Percentiles rank a stretch among this genome's conserved stretches.
These are phyloP conservation scores for Drosophila elegans DNA, from an alignment of 1,140 invertebrate genomes.

Conservation along the genomic window DNA sequence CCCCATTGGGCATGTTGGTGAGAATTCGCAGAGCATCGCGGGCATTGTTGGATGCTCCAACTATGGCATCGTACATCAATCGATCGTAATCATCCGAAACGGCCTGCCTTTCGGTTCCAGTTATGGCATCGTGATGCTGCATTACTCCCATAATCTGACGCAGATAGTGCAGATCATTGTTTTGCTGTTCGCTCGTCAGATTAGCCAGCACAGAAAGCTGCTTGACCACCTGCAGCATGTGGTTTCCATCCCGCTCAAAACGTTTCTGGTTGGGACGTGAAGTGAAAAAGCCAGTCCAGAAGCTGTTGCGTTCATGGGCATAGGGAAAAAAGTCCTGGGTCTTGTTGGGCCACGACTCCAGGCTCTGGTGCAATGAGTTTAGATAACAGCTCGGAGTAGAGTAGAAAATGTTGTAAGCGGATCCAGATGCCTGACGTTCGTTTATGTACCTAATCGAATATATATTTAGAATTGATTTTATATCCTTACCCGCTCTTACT, in stretches of 20 bases:
- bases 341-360: slow-evolving; percentile 89
- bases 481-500: slow-evolving; percentile 85
- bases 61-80: slow-evolving; percentile 57
- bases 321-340: slow-evolving; percentile 97
- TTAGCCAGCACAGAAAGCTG: slow-evolving; percentile 85
- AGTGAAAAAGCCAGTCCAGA: slow-evolving; percentile 98
- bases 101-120: slow-evolving; percentile 95
- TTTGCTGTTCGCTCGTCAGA: slow-evolving; percentile 31
- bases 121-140: slow-evolving; percentile 96
- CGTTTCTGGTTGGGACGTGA: slow-evolving; percentile 94
- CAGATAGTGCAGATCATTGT: slow-evolving; percentile 71
- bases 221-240: slow-evolving; percentile 90
- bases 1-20: slow-evolving; percentile 85
- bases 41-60: slow-evolving; percentile 39
- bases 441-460: slow-evolving; percentile 77
- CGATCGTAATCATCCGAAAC: slow-evolving; percentile 94
- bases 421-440: slow-evolving; percentile 87
- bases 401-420: slow-evolving; percentile 86
- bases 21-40: slow-evolving; percentile 63
- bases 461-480: background rate
- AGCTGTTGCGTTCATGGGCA: slow-evolving; percentile 91
- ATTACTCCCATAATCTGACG: slow-evolving; percentile 90
- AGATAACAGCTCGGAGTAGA: slow-evolving; percentile 96
- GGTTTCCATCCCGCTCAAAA: slow-evolving; percentile 91
- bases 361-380: slow-evolving; percentile 90